Base-by-base conservation (phyloP, 2,797 vertebrate genomes). In the Thaleichthys pacificus region DNA sequence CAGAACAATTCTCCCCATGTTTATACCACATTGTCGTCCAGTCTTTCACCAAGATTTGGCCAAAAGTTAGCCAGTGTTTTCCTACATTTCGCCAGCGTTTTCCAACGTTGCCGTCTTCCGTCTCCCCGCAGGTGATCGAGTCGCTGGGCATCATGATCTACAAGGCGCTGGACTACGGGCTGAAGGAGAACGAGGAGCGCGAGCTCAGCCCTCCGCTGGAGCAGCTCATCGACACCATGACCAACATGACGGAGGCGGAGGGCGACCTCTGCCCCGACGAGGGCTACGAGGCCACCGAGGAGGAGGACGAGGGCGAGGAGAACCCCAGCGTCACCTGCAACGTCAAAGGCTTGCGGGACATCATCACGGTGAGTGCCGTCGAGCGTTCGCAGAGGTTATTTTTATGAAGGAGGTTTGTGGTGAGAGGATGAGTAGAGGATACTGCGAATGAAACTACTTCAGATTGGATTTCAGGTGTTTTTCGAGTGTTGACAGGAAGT, bases 91-190 rank as follows among this genome's bases (percentile, higher is more conserved):
- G 3, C 19, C 62, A 57, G 38, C 5, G 7, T 7, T 67, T 54
- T 61, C 30, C 5, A 14, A 28, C 15, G 15, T 28, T 57, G 28
- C 24, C 47, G 2, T 73, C 66, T 28, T 76, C 24, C 21, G 15
- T 72, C 24, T 76, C 38, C 4, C 84, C 75, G 6, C 66, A 99
- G 97, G 93, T 98, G 49, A 97, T 99, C 54, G 97, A 98, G 88
- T 98, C 97, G 0, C 88, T 99, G 79, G 97, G 96, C 30, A 94
- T 99, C 89, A 96, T 98, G 92, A 98, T 99, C 87, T 99, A 99
- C 90, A 99, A 99, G 92, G 98, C 98, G 24, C 86, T 99, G 91
- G 98, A 99, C 92, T 99, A 95, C 69, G 97, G 98, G 22, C 92
- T 99, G 89, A 98, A 98, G 84, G 96, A 98, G 71, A 97, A 93